Conservation (phyloP, 2,797 vertebrate species). For the Microctenopoma stevenorrisi region DNA sequence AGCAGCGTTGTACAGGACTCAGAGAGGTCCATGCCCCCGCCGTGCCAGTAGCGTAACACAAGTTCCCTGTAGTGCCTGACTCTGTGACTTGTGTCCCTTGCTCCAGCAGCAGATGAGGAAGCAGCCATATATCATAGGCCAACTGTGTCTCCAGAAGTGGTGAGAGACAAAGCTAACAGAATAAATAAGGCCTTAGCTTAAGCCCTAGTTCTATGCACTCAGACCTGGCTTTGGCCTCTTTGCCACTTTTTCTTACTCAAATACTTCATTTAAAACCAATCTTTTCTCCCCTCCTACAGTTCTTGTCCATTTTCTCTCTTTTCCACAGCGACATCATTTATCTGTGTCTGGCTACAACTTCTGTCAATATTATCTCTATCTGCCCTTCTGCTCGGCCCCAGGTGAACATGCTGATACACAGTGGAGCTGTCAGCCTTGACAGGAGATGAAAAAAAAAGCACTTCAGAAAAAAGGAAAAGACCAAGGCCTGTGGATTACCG, state of each 20-base stretch:
- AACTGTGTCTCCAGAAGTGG: slow-evolving; percentile 68
- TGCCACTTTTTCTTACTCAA: slow-evolving; percentile 49
- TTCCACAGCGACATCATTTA: slow-evolving; percentile 63
- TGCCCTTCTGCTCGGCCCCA: slow-evolving; percentile 65
- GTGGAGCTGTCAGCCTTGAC: slow-evolving; percentile 75
- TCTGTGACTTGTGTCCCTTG: slow-evolving; percentile 65
- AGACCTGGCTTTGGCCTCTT: slow-evolving; percentile 44
- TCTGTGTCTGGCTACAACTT: slow-evolving; percentile 65
- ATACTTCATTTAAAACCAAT: slow-evolving; percentile 14
- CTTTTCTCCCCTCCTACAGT: slow-evolving; percentile 23
- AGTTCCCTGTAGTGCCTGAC: slow-evolving; percentile 61
- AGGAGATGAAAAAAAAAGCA: slow-evolving; percentile 45
- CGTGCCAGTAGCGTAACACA: slow-evolving; percentile 51
- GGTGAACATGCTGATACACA: slow-evolving; percentile 70
- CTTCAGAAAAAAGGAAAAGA: slow-evolving; percentile 63
- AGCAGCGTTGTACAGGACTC: slow-evolving; percentile 52
- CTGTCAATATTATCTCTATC: slow-evolving; percentile 76
- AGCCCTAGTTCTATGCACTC: slow-evolving; percentile 58
- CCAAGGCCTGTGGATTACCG: slow-evolving; percentile 67
- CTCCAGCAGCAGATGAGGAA: slow-evolving; percentile 52
- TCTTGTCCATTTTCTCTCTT: slow-evolving; percentile 45
- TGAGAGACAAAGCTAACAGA: slow-evolving; percentile 73
- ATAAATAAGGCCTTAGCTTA: slow-evolving; percentile 76
- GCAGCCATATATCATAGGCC: slow-evolving; percentile 76
- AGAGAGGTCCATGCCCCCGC: slow-evolving; percentile 42